Percentiles rank a stretch among this genome's conserved stretches.
Conservation (phyloP, 2,113 vertebrate species). For the Cottus gobio region DNA sequence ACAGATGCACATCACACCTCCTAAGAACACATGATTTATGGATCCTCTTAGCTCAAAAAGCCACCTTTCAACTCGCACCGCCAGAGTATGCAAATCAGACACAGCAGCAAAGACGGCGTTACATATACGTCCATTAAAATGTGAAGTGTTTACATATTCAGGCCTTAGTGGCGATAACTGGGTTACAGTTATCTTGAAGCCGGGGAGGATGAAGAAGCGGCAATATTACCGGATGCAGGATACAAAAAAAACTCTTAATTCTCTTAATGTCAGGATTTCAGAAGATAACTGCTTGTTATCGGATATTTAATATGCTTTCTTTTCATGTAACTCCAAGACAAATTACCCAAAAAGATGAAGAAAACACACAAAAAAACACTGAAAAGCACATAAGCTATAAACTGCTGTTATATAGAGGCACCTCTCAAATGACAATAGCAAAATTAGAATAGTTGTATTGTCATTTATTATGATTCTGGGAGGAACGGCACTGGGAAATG, state of each 20-base stretch:
- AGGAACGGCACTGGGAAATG: conserved; percentile 34
- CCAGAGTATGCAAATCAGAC: conserved; percentile 71
- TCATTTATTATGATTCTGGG: conserved; percentile 40
- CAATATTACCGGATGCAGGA: neutral
- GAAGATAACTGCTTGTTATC: conserved; percentile 11
- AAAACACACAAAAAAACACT: too few species aligned
- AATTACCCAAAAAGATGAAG: conserved; percentile 9
- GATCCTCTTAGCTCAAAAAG: conserved; percentile 70
- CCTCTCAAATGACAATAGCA: conserved; percentile 17
- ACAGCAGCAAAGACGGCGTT: conserved; percentile 25
- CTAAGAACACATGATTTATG: conserved; percentile 68
- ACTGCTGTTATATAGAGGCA: neutral
- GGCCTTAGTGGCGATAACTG: conserved; percentile 40
- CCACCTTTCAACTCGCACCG: conserved; percentile 60
- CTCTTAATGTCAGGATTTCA: conserved; percentile 13
- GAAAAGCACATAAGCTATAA: conserved; percentile 9
- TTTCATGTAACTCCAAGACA: conserved; percentile 1
- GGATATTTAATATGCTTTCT: conserved; percentile 17
- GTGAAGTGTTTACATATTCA: conserved; percentile 61
- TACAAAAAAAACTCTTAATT: neutral
- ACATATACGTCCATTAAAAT: conserved; percentile 63
- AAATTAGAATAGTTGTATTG: conserved; percentile 29
- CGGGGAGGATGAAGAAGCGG: conserved; percentile 1
- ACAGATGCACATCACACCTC: conserved; percentile 67
- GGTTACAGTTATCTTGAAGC: conserved; percentile 16